Conservation (phyloP, 1,140 invertebrate genomes). For the Leptinotarsa defecta region DNA sequence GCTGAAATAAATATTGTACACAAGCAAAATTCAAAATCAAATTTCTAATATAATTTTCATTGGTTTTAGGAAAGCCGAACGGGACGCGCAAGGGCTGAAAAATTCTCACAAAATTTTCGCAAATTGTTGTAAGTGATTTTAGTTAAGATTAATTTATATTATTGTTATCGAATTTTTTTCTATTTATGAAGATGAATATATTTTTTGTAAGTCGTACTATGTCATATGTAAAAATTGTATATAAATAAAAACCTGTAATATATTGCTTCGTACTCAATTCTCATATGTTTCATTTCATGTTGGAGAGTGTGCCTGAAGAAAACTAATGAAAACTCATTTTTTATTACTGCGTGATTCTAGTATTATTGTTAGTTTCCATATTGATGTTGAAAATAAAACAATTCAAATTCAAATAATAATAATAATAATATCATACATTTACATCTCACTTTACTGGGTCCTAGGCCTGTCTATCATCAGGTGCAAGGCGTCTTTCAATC, state of each 20-base stretch:
- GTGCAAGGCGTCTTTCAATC: no score
- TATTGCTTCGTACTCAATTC: neutral
- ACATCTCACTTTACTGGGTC: no score
- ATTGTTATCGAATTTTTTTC: conserved; percentile 44
- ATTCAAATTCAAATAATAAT: no score
- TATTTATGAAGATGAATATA: conserved; percentile 44
- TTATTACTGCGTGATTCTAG: no score
- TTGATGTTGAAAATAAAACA: no score
- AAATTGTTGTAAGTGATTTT: conserved; percentile 37
- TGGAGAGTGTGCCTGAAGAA: no score
- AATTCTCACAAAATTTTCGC: conserved; percentile 17
- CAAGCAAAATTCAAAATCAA: neutral
- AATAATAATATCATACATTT: no score
- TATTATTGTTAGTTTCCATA: no score
- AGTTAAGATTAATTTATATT: conserved; percentile 46
- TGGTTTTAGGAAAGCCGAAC: conserved; percentile 47
- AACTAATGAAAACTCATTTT: no score
- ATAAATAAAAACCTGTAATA: conserved; percentile 33
- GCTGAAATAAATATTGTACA: conserved; percentile 16
- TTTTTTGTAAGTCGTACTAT: conserved; percentile 41
- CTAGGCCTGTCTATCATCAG: no score
- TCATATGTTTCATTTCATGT: no score
- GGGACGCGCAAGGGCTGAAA: conserved; percentile 47
- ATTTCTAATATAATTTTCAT: conserved; percentile 31
- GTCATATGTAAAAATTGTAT: conserved; percentile 48